Base-by-base conservation (phyloP, 30 jellyfish, hydroid and myxozoan species). In the Turritopsis dohrnii region DNA sequence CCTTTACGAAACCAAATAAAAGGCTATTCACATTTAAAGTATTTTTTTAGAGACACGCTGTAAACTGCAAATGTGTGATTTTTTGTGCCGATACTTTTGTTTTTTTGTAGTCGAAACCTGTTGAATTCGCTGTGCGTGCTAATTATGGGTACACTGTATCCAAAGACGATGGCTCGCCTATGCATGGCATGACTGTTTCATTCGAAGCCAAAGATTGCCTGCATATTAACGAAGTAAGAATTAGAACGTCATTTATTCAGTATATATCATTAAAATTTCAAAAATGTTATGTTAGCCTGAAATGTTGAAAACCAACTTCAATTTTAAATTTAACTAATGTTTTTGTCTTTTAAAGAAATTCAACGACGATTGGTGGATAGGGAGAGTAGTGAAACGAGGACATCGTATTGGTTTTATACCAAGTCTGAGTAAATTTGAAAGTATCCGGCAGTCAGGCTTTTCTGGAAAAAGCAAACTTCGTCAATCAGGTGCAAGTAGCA, bases 81-180 rank as follows among this genome's bases (percentile, higher is more conserved):
- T n/a, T 41, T 41, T 8, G 9, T 66, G 5, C 52, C 0, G 17
- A n/a, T n/a, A n/a, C n/a, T n/a, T n/a, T n/a, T n/a, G n/a, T n/a
- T 29, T 41, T 21, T 7, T 69, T 85, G 27, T 74, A 94, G 99
- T 83, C 74, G 72, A 89, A 89, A 72, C 97, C 99, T 5, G 99
- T 94, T 19, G 99, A 97, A 27, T 94, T 94, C 79, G 99, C 99
- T 16, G 90, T 94, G 89, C 94, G 96, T 8, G 96, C 99, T 22
- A 94, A 94, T 79, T 88, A 94, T 83, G 96, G 96, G 19, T 94
- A 87, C 90, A 94, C 77, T 30, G 99, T 97, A 8, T 85, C 99
- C 18, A 96, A 94, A 84, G 99, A 94, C 28, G 99, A 94, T 54
- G 99, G 88, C 83, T 94, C 99, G 20, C 99, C 99, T 19, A 96